Evolutionary conservation across 2,888 invertebrate species (phyloP).

Genomic region (Ischnura elegans): DNA sequence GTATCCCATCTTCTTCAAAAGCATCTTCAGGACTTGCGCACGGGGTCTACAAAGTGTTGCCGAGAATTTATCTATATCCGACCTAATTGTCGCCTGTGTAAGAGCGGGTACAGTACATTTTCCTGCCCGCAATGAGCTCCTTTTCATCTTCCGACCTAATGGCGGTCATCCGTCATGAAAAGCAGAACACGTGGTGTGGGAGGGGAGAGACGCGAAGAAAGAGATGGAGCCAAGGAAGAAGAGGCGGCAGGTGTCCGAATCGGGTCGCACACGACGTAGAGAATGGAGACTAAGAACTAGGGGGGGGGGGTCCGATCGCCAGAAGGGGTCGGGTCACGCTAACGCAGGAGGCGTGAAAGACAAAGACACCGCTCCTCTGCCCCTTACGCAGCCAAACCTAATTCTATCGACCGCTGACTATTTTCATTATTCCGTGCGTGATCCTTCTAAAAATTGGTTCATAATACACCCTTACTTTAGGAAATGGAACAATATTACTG

Average conservation of each 20-base stretch:
- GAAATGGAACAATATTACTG: too few relatives aligned
- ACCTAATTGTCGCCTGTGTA: slow-evolving; percentile 17
- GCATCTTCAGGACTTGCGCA: neutral
- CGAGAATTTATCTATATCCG: slow-evolving; percentile 30
- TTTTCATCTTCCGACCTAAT: slow-evolving; percentile 34
- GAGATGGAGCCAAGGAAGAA: neutral
- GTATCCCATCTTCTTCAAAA: slow-evolving; percentile 1
- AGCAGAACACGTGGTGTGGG: neutral
- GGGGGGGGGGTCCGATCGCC: slow-evolving; percentile 47
- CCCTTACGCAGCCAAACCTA: neutral
- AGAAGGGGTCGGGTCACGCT: neutral
- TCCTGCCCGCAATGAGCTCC: neutral
- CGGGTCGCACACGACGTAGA: neutral
- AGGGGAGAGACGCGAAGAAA: neutral
- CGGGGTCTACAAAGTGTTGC: neutral
- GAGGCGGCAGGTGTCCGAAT: slow-evolving; percentile 58
- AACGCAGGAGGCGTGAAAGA: neutral
- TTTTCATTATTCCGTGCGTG: neutral
- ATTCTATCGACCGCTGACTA: too few relatives aligned
- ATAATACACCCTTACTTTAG: too few relatives aligned
- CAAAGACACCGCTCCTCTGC: neutral
- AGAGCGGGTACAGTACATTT: slow-evolving; percentile 34
- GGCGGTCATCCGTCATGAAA: slow-evolving; percentile 53
- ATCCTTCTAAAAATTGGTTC: too few relatives aligned
- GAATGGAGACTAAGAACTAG: neutral